Percentiles rank a stretch among this genome's conserved stretches.
Conservation (phyloP, 2,888 invertebrate species). For the Drosophila algonquin region DNA sequence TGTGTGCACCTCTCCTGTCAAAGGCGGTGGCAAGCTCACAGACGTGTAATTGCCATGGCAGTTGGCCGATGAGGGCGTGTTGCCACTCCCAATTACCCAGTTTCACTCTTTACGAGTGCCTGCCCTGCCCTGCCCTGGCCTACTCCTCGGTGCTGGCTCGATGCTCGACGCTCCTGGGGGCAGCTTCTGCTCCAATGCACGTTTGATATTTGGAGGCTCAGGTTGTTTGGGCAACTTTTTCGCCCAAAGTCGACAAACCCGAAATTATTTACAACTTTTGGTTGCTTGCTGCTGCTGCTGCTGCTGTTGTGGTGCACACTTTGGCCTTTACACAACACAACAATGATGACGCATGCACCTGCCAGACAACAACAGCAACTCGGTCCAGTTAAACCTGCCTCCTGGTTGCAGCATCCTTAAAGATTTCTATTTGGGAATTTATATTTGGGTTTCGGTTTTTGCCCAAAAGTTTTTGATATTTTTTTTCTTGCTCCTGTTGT, state of each 20-base stretch:
- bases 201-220: constrained; percentile 70
- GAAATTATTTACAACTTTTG: constrained; percentile 72
- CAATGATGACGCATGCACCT: constrained; percentile 70
- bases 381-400: background rate
- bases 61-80: constrained; percentile 47
- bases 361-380: constrained; percentile 32
- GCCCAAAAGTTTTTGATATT: background rate
- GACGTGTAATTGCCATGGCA: constrained; percentile 50
- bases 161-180: background rate
- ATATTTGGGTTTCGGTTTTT: background rate
- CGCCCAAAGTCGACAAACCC: constrained; percentile 56
- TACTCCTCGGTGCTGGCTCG: too few relatives aligned
- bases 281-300: constrained; percentile 2
- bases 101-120: constrained; percentile 20
- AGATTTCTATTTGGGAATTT: constrained; percentile 4
- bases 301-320: constrained; percentile 44
- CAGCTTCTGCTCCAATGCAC: constrained; percentile 63
- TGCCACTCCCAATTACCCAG: constrained; percentile 52
- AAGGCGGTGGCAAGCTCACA: constrained; percentile 23
- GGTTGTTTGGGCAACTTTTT: constrained; percentile 66
- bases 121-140: background rate
- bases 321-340: constrained; percentile 60
- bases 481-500: background rate
- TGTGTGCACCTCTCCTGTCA: constrained; percentile 51
- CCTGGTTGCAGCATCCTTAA: constrained; percentile 1